Base-by-base conservation (phyloP, 2,113 vertebrate genomes). In the Sinocyclocheilus rhinocerous region DNA sequence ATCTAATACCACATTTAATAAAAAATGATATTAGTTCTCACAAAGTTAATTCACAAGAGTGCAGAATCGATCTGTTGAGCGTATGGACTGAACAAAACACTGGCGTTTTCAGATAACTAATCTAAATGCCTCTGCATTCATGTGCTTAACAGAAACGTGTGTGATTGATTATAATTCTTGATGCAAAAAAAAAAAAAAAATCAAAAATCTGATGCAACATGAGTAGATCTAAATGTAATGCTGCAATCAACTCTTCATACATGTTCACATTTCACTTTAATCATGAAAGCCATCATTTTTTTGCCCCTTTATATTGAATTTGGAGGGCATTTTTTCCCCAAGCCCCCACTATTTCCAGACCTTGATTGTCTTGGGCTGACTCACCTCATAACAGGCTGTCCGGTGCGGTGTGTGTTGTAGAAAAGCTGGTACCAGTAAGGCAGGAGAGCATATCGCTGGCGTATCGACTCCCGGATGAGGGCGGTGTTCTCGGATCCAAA, bases 351-450 rank as follows among this genome's bases (percentile, higher is more conserved):
- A 9, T 10, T 36, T 36, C 33, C 16, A 4, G 1, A 48, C 16
- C 26, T 18, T 22, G 16, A 20, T 10, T 39, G 18, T 70, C 33
- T 11, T 39, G 16, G 33, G 18, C 36, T 12, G 70, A 59, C 91
- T 91, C 87, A 97, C 97, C 97, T 97, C 96, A 98, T 98, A 88
- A 96, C 89, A 0, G 97, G 97, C 87, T 95, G 65, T 12, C 96
- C 97, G 0, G 94, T 95, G 0, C 69, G 92, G 85, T 97, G 85
- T 9, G 96, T 87, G 0, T 91, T 92, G 88, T 97, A 96, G 92
- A 98, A 97, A 45, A 95, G 92, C 11, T 96, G 97, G 87, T 98
- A 98, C 97, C 97, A 98, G 89, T 95, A 97, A 9, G 97, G 97
- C 45, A 98, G 93, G 42, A 98, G 91, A 0, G 96, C 92, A 45